phyloP scores from a whole-genome alignment of 2,113 vertebrate species.

The Amphilophus citrinellus region DNA sequence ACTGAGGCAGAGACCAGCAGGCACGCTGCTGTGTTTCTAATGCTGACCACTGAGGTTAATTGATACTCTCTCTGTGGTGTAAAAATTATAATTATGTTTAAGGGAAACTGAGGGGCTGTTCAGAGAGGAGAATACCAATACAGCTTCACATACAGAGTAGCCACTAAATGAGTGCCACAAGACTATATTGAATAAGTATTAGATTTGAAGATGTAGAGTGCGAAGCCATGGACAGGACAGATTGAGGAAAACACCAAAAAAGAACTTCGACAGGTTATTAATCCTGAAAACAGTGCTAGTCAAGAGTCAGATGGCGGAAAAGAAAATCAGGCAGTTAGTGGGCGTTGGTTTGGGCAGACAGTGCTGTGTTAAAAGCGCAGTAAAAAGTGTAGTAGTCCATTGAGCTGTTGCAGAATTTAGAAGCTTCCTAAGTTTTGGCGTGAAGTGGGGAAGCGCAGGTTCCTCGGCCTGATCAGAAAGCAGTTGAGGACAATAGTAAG shows the following conservation, averaged over 20 bases:
- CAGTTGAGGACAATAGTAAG: not conserved
- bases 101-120: constrained; percentile 50
- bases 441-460: not conserved
- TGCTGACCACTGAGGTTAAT: constrained; percentile 74
- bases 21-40: constrained; percentile 54
- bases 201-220: not conserved
- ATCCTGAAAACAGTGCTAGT: not conserved
- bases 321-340: not conserved
- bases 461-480: not conserved
- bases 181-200: not conserved
- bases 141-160: not conserved
- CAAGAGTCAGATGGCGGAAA: not conserved
- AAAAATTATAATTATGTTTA: constrained; percentile 62
- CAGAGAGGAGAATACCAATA: constrained; percentile 32
- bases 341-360: not conserved
- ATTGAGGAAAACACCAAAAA: not conserved
- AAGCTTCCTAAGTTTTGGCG: not conserved
- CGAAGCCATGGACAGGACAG: not conserved
- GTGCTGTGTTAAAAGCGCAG: not conserved
- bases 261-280: not conserved
- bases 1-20: constrained; percentile 44
- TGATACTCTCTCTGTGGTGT: constrained; percentile 70
- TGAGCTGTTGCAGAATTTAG: not conserved
- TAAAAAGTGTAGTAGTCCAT: not conserved
- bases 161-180: not conserved